Evolutionary conservation across 2,888 invertebrate species (phyloP), one percentile per base, ranked within the genome.

Genomic region (Punctoribates punctum): DNA sequence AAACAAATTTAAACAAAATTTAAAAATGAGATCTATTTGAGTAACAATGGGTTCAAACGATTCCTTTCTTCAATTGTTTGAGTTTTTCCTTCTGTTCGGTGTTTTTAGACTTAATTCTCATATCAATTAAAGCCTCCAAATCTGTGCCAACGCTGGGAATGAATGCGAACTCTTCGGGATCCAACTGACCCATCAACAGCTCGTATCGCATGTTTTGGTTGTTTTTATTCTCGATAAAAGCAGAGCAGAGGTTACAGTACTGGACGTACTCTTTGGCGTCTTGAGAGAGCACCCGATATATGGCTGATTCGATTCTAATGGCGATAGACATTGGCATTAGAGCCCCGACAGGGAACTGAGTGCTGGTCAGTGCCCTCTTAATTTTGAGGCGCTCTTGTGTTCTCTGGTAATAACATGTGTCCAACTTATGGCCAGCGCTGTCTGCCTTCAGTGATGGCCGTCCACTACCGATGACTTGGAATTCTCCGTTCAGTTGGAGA

Each of bases 121-220:
- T 27, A 3, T 13, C 8, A 34, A 62, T 62, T 5, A 34, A 34
- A 1, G 17, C 17, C 2, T n/a, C 1, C 17, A 29, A 29, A 1
- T 27, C 29, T 1, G 8, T 17, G 62, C 27, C n/a, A 1, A 25
- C 5, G 25, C 17, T 17, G 1, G 62, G 62, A 25, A 62, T 62
- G 9, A 62, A 62, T 9, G 62, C 62, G 34, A 62, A 62, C 4
- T 15, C 29, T 15, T 62, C 17, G 5, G 34, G 17, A 15, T 62
- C 62, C 34, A 62, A 62, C 4, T 25, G 62, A 27, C 62, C 62
- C 29, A 62, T 62, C 29, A 62, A n/a, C 34, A 62, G n/a, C n/a
- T 29, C 15, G 62, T 34, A 17, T 17, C 34, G 13, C 2, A 29
- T 5, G 27, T 60, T 3, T 13, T 23, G 25, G 13, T 62, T 62